These are phyloP conservation scores for Caenorhabditis zanzibari DNA, from an alignment of 2,888 invertebrate species.

Conservation along the genomic window DNA sequence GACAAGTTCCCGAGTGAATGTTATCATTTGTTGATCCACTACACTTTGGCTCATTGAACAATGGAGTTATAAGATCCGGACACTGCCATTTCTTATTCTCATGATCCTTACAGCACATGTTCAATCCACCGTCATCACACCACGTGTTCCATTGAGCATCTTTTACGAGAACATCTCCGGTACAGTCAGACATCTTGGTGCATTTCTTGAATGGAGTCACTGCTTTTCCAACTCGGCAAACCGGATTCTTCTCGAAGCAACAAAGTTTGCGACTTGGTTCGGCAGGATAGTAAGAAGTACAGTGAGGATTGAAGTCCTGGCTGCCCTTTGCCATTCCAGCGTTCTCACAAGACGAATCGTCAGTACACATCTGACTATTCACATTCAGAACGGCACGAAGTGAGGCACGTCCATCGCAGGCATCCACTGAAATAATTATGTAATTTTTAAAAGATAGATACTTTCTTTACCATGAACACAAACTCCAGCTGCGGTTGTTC, in stretches of 20 bases:
- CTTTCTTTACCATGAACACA: constrained; percentile 23
- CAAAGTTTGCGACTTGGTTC: constrained; percentile 32
- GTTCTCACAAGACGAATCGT: neutral
- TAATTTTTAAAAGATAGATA: neutral
- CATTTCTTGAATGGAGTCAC: constrained; percentile 28
- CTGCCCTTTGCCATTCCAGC: constrained; percentile 18
- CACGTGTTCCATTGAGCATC: neutral
- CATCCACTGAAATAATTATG: constrained; percentile 10
- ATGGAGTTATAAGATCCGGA: constrained; percentile 48
- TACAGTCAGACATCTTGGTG: constrained; percentile 12
- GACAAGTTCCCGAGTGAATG: constrained; percentile 34
- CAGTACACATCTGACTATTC: neutral
- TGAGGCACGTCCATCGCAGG: neutral
- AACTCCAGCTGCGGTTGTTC: neutral
- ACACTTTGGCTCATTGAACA: constrained; percentile 57
- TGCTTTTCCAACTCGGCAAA: constrained; percentile 18
- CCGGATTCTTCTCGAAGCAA: constrained; percentile 31
- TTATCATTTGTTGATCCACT: neutral
- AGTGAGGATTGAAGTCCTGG: constrained; percentile 18
- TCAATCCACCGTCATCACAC: constrained; percentile 36
- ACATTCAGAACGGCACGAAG: neutral
- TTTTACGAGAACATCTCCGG: constrained; percentile 8
- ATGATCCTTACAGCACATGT: constrained; percentile 28
- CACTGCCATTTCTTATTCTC: constrained; percentile 21
- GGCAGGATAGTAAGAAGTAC: neutral